These are phyloP conservation scores for Lagocephalus sceleratus DNA, from an alignment of 2,797 vertebrate species.

Conservation along the genomic window DNA sequence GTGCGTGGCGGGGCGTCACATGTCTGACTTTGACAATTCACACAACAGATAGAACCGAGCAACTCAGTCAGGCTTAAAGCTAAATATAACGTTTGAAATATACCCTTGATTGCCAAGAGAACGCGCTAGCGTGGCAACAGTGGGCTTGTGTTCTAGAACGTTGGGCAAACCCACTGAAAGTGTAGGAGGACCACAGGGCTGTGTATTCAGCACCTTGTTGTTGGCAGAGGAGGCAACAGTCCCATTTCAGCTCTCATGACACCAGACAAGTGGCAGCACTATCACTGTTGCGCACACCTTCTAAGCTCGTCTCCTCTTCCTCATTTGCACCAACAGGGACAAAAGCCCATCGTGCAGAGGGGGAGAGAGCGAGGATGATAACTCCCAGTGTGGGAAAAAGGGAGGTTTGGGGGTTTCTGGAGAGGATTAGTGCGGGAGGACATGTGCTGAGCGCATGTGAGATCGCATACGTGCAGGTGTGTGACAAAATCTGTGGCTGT, in stretches of 20 bases:
- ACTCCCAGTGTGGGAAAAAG: conserved; percentile 46
- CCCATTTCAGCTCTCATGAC: conserved; percentile 42
- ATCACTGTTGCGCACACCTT: conserved; percentile 53
- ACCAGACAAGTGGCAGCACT: conserved; percentile 49
- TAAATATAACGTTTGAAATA: not conserved
- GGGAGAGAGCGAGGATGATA: conserved; percentile 51
- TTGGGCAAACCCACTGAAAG: conserved; percentile 23
- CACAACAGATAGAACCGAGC: no score
- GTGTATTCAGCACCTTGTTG: conserved; percentile 5
- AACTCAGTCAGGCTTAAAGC: no score
- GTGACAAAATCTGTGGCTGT: conserved; percentile 67
- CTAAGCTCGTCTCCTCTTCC: conserved; percentile 49
- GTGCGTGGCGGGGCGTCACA: not conserved
- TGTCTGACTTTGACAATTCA: no score
- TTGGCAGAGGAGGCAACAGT: conserved; percentile 26
- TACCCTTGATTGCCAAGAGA: not conserved
- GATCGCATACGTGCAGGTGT: conserved; percentile 66
- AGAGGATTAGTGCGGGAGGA: conserved; percentile 60
- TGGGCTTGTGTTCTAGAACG: conserved; percentile 5
- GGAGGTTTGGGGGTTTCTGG: conserved; percentile 46
- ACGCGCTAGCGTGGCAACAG: not conserved
- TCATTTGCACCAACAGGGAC: conserved; percentile 58
- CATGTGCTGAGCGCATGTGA: conserved; percentile 46
- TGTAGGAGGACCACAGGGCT: conserved; percentile 9
- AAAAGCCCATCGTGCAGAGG: conserved; percentile 57